Base-by-base conservation (phyloP, 2,797 vertebrate species). In the Emydoidea blandingii region DNA sequence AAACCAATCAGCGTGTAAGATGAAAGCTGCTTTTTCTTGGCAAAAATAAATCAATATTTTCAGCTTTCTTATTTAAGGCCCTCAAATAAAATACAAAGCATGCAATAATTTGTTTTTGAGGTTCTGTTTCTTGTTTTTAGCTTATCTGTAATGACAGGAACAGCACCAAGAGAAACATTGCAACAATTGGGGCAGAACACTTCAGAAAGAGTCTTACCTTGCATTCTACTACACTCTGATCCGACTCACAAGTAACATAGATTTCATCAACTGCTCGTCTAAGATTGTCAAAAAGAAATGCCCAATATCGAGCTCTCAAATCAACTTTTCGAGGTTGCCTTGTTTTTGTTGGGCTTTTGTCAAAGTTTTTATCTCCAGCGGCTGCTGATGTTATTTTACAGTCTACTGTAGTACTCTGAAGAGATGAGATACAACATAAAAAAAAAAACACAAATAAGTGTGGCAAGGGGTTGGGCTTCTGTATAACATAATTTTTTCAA, bases 141-240 rank as follows among this genome's bases (percentile, higher is more conserved):
- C 8, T 41, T 57, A 25, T 44, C 14, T 49, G 23, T 53, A 5
- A 83, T 50, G 34, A 11, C 12, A 10, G 31, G 53, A 68, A 10
- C 3, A 59, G 4, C 6, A 52, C 0, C 0, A 85, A 83, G n/a
- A 89, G 44, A 9, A 65, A 56, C 0, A 0, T 3, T 29, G 15
- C 83, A 80, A 29, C 1, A 92, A 56, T n/a, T 37, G 72, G 81
- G 79, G 8, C 8, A 68, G 29, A 80, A 37, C 10, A 44, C 19
- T 74, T 34, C 88, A 89, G 52, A 50, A 54, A 49, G 56, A 53
- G 37, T 23, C 98, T 95, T 95, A 99, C 99, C 99, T 99, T 99
- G 98, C 99, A 99, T 93, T 99, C 99, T 47, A 99, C 99, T n/a
- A 99, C 99, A 1, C 99, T 99, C 98, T 99, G 99, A 95, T 99